These are phyloP conservation scores for Periophthalmodon schlosseri DNA, from an alignment of 2,113 vertebrate genomes.

Conservation along the genomic window DNA sequence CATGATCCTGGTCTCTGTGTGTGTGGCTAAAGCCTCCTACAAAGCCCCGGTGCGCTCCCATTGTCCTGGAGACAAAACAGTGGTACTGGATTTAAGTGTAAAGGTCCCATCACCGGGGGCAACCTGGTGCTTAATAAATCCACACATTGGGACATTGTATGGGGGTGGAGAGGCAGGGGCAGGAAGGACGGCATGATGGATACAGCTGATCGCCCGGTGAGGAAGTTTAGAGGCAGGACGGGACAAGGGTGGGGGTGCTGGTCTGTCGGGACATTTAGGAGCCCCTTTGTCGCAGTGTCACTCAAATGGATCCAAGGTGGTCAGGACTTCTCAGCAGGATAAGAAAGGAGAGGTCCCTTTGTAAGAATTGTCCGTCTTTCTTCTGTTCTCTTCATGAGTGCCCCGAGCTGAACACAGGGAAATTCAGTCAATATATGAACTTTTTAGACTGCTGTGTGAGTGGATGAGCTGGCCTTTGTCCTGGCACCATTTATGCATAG, in stretches of 20 bases:
- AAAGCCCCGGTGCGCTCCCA: conserved; percentile 52
- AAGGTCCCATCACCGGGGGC: conserved; percentile 68
- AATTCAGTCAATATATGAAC: conserved; percentile 55
- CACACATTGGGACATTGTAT: conserved; percentile 32
- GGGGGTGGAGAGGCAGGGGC: conserved; percentile 72
- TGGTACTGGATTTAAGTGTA: conserved; percentile 67
- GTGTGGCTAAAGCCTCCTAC: conserved; percentile 59
- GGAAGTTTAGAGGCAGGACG: conserved; percentile 82
- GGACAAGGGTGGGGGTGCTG: conserved; percentile 64
- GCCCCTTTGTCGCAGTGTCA: conserved; percentile 88
- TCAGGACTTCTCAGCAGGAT: conserved; percentile 55
- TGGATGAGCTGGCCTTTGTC: conserved; percentile 25
- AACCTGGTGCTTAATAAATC: conserved; percentile 75
- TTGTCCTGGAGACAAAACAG: conserved; percentile 69
- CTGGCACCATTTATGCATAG: conserved; percentile 8
- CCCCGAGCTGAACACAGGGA: conserved; percentile 33
- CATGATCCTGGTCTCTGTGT: conserved; percentile 56
- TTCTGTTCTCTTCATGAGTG: conserved; percentile 52
- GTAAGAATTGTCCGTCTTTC: conserved; percentile 56
- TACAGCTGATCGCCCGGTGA: conserved; percentile 85
- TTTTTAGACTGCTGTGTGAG: conserved; percentile 27
- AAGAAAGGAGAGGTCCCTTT: conserved; percentile 67
- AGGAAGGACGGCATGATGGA: conserved; percentile 92
- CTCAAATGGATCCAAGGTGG: conserved; percentile 76
- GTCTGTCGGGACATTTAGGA: conserved; percentile 82